These are phyloP conservation scores for Aurelia sp. DNA, from an alignment of 30 jellyfish, hydroid and myxozoan species.

Conservation along the genomic window DNA sequence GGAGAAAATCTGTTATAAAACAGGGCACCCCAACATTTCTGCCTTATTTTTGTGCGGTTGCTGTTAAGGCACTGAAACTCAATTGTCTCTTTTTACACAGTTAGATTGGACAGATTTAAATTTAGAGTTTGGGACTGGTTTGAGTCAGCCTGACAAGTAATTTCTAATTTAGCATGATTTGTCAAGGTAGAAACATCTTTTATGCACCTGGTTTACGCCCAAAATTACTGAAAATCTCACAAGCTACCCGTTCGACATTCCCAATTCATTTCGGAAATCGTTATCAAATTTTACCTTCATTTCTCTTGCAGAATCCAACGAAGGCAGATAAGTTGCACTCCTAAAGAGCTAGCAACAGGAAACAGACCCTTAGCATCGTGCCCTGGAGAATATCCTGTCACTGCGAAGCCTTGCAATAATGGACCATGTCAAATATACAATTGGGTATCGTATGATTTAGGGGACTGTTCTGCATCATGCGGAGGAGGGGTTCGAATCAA, in stretches of 20 bases:
- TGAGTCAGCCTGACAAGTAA: too few relatives aligned
- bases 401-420: conserved; percentile 42
- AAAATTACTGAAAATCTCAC: not conserved
- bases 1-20: too few relatives aligned
- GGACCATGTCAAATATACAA: conserved; percentile 41
- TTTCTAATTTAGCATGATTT: not conserved
- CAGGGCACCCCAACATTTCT: too few relatives aligned
- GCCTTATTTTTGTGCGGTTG: too few relatives aligned
- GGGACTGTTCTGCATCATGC: conserved; percentile 55
- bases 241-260: not conserved
- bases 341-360: not conserved
- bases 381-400: conserved; percentile 62
- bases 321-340: conserved; percentile 32
- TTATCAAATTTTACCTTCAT: not conserved
- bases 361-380: conserved; percentile 39
- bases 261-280: too few relatives aligned
- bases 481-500: conserved; percentile 59
- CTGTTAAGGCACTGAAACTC: too few relatives aligned
- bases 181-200: not conserved
- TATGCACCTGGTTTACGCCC: not conserved
- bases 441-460: conserved; percentile 33
- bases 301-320: conserved; percentile 19
- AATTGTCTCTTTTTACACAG: too few relatives aligned
- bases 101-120: too few relatives aligned
- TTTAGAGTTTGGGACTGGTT: too few relatives aligned